These are phyloP conservation scores for Upupa epops DNA, from an alignment of 2,113 vertebrate species.

Conservation along the genomic window DNA sequence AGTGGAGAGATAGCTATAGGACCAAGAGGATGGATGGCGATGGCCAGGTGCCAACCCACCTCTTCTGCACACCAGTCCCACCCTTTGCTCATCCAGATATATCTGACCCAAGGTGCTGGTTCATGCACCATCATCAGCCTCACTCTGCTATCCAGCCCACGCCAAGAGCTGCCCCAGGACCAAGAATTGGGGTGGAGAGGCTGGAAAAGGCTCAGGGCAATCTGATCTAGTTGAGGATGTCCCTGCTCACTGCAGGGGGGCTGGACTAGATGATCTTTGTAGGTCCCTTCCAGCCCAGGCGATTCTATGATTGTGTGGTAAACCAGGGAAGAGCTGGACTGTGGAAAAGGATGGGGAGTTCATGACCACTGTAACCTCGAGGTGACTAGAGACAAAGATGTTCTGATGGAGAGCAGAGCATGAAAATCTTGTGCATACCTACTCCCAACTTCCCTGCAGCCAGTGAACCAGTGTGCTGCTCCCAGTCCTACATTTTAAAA, in stretches of 20 bases:
- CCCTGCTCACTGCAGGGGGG: background rate
- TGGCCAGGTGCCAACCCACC: background rate
- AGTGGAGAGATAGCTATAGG: background rate
- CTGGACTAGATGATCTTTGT: background rate
- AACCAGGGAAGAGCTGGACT: background rate
- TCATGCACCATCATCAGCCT: background rate
- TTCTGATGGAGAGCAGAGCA: background rate
- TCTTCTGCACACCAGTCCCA: background rate
- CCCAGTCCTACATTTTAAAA: background rate
- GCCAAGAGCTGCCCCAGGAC: background rate
- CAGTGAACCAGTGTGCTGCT: background rate
- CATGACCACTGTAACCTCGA: background rate
- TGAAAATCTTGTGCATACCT: background rate
- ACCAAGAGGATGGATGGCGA: background rate
- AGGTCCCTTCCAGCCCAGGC: background rate
- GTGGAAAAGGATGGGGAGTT: background rate
- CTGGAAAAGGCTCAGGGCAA: background rate
- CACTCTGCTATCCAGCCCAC: fast-evolving
- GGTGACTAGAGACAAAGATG: background rate
- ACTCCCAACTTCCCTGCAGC: background rate
- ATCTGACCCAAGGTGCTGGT: background rate
- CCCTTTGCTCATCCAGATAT: background rate
- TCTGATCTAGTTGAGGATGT: background rate
- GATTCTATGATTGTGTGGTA: background rate
- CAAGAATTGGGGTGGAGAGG: fast-evolving